phyloP scores from a whole-genome alignment of 2,888 invertebrate genomes.

The Noctua fimbriata region DNA sequence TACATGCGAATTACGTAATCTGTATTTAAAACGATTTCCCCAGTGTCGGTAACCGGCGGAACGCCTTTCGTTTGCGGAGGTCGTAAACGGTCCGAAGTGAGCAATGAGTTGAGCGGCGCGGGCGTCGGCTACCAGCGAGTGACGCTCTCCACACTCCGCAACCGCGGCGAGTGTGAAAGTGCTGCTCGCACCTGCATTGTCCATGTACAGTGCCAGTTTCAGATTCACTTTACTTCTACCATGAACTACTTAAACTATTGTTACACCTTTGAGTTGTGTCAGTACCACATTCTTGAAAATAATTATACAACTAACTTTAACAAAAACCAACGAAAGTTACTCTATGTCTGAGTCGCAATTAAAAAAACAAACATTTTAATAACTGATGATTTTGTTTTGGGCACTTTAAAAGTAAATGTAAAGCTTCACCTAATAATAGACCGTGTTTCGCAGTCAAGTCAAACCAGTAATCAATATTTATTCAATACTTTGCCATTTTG shows the following conservation, averaged over 20 bases:
- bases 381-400: constrained; percentile 18
- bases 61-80: constrained; percentile 74
- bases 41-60: constrained; percentile 65
- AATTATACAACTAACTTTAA: constrained; percentile 19
- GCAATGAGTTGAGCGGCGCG: constrained; percentile 60
- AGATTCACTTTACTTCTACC: constrained; percentile 81
- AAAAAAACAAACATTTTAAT: neutral
- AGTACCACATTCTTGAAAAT: constrained; percentile 38
- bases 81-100: constrained; percentile 73
- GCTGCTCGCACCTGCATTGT: constrained; percentile 79
- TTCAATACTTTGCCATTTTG: constrained; percentile 43
- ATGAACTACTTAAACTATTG: constrained; percentile 74
- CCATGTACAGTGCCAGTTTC: constrained; percentile 78
- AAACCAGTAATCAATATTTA: constrained; percentile 45
- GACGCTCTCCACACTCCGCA: constrained; percentile 55
- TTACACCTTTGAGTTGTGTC: constrained; percentile 56
- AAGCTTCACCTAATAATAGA: constrained; percentile 4
- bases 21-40: constrained; percentile 74
- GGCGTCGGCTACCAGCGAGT: constrained; percentile 48
- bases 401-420: constrained; percentile 5
- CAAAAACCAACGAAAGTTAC: neutral
- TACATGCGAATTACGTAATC: constrained; percentile 72
- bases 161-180: constrained; percentile 84
- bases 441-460: constrained; percentile 26
- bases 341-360: neutral